These are phyloP conservation scores for Leptestheria dahalacensis DNA, from an alignment of 1,140 invertebrate species.

Conservation along the genomic window DNA sequence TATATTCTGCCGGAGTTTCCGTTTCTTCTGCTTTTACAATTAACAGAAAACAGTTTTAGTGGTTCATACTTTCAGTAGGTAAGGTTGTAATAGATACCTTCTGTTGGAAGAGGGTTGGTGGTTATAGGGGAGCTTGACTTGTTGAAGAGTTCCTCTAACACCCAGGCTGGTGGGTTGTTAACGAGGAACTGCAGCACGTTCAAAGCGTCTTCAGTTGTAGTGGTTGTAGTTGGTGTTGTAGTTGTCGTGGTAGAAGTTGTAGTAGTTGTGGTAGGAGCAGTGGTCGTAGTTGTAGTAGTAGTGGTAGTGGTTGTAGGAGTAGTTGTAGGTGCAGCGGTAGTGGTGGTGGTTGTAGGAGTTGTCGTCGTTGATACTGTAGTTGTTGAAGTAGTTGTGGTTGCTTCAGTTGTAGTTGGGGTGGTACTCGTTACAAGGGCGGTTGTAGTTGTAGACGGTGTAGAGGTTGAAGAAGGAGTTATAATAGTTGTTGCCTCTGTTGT, in stretches of 20 bases:
- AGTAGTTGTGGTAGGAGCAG: not conserved
- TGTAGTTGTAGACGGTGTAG: not conserved
- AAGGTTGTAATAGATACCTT: not conserved
- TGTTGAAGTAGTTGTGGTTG: conserved; percentile 15
- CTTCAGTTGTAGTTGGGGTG: conserved; percentile 24
- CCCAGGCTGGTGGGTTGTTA: conserved; percentile 13
- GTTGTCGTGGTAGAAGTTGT: not conserved
- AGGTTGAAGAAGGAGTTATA: not conserved
- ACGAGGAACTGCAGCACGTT: conserved; percentile 9
- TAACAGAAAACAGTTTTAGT: not conserved
- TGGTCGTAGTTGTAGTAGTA: not conserved
- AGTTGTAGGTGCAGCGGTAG: not conserved
- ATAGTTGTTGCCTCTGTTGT: no score
- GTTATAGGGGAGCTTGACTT: not conserved
- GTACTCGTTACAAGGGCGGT: conserved; percentile 16
- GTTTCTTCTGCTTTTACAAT: not conserved
- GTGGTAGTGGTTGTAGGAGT: conserved; percentile 15
- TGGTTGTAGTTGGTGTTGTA: not conserved
- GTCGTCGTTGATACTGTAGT: conserved; percentile 12
- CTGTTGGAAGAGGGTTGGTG: not conserved
- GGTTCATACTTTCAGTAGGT: not conserved
- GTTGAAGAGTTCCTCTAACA: conserved; percentile 6
- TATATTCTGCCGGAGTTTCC: not conserved
- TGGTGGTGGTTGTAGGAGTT: not conserved
- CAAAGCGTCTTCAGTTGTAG: not conserved